Evolutionary conservation across 2,888 invertebrate species (phyloP).

Genomic region (Nephrotoma appendiculata): DNA sequence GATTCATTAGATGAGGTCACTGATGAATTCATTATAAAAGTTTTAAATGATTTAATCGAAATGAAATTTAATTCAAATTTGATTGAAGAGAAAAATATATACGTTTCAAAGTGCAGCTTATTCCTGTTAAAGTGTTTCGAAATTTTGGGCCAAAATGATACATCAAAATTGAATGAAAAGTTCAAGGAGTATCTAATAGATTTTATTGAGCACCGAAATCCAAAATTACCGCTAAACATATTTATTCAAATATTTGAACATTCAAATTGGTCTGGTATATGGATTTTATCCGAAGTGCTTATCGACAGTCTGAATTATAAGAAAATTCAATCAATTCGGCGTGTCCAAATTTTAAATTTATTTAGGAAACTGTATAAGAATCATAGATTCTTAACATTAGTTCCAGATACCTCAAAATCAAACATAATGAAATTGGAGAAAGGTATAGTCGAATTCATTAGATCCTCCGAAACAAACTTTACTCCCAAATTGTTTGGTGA

Average conservation of each 20-base stretch:
- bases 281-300: slow-evolving; percentile 40
- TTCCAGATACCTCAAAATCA: slow-evolving; percentile 15
- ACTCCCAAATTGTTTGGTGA: not conserved
- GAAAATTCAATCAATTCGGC: slow-evolving; percentile 44
- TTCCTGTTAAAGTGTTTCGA: not conserved
- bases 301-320: slow-evolving; percentile 42
- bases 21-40: slow-evolving; percentile 19
- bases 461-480: not conserved
- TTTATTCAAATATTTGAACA: slow-evolving; percentile 47
- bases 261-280: slow-evolving; percentile 48
- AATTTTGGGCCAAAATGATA: not conserved
- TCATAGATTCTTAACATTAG: slow-evolving; percentile 19
- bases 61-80: slow-evolving; percentile 18
- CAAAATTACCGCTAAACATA: slow-evolving; percentile 42
- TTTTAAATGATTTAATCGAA: slow-evolving; percentile 20
- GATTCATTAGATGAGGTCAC: slow-evolving; percentile 16
- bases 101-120: not conserved
- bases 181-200: slow-evolving; percentile 19
- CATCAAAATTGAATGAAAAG: slow-evolving; percentile 10
- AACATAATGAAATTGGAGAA: slow-evolving; percentile 18
- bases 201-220: slow-evolving; percentile 23
- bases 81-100: slow-evolving; percentile 9
- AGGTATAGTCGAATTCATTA: not conserved
- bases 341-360: slow-evolving; percentile 52
- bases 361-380: slow-evolving; percentile 49